These are phyloP conservation scores for Cinclus cinclus DNA, from an alignment of 2,113 vertebrate species.

Conservation along the genomic window DNA sequence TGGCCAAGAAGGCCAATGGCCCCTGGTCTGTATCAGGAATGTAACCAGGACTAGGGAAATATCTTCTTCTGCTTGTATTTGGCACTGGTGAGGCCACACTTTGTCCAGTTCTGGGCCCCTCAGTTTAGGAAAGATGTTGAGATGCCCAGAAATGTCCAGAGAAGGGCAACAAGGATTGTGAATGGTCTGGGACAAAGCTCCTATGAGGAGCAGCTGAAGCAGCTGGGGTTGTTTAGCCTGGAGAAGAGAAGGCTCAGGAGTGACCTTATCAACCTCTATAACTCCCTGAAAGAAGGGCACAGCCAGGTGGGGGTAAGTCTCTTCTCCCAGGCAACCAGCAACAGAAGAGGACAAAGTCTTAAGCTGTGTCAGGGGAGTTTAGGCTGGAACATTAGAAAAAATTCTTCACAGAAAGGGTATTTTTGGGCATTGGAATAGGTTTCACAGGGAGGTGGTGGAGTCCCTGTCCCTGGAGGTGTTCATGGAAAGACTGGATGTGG, in stretches of 20 bases:
- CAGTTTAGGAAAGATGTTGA: rapidly evolving
- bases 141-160: rapidly evolving
- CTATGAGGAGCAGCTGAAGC: neutral
- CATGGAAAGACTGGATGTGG: neutral
- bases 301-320: rapidly evolving
- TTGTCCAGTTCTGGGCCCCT: neutral
- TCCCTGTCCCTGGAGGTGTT: too few species aligned
- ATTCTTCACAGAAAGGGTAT: neutral
- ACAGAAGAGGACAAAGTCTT: neutral
- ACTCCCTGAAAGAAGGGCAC: neutral
- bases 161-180: neutral
- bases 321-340: neutral
- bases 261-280: neutral
- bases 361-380: neutral
- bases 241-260: neutral
- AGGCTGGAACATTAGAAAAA: neutral
- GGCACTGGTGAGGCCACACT: neutral
- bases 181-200: neutral
- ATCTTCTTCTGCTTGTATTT: neutral
- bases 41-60: neutral
- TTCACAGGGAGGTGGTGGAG: neutral
- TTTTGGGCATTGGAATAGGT: neutral
- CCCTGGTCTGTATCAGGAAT: neutral
- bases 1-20: neutral
- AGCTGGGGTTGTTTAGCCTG: neutral